phyloP scores from a whole-genome alignment of 2,888 invertebrate species.

The Plebejus melissa region DNA sequence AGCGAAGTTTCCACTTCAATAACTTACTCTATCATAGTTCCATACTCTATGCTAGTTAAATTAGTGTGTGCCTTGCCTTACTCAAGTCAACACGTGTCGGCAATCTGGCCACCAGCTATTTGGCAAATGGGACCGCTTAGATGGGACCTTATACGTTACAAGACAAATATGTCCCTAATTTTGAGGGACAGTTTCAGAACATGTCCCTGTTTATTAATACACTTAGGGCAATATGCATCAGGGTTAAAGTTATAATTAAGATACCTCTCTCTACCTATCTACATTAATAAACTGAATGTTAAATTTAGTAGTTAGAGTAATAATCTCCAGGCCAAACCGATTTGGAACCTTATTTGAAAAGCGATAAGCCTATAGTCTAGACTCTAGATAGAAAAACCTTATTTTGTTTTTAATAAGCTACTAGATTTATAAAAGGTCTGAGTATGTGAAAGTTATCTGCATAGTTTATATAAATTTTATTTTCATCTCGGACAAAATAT shows the following conservation, averaged over 20 bases:
- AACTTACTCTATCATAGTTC: neutral
- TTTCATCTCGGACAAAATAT: no score
- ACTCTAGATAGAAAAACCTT: no score
- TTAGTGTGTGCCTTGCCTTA: neutral
- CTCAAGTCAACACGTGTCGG: neutral
- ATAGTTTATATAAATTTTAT: no score
- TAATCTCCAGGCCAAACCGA: no score
- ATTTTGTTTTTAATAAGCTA: no score
- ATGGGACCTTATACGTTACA: neutral
- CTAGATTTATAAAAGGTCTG: no score
- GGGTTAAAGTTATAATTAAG: neutral
- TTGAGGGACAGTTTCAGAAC: constrained; percentile 9
- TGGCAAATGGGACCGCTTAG: constrained; percentile 11
- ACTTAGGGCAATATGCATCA: neutral
- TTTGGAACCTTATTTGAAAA: no score
- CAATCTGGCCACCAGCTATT: constrained; percentile 19
- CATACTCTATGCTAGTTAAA: neutral
- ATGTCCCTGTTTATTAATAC: neutral
- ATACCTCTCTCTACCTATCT: neutral
- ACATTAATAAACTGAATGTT: neutral
- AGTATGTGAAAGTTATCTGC: no score
- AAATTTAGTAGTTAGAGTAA: no score
- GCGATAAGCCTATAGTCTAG: no score
- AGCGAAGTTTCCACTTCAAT: no score
- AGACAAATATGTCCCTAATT: constrained; percentile 12